Evolutionary conservation across 2,888 invertebrate genomes (phyloP).

Genomic region (Eudasyphora cyanicolor): DNA sequence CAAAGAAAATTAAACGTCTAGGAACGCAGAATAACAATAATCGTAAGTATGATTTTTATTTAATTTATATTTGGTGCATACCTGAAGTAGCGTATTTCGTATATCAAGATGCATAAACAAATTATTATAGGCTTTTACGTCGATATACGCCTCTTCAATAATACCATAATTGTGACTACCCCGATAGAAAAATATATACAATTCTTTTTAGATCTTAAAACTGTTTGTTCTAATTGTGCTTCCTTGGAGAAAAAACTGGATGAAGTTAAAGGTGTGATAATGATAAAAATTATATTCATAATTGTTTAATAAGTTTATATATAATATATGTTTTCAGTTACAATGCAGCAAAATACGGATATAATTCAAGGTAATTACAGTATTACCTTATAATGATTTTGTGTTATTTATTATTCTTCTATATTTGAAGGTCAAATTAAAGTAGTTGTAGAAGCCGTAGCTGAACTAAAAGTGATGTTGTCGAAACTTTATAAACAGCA

Average conservation of each 20-base stretch:
- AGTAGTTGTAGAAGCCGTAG: conserved; percentile 17
- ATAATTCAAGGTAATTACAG: not conserved
- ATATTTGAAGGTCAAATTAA: conserved; percentile 28
- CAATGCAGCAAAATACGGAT: conserved; percentile 4
- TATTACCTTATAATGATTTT: no score
- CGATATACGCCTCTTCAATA: not conserved
- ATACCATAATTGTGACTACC: no score
- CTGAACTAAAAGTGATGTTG: conserved; percentile 30
- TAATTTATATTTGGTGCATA: no score
- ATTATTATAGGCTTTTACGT: no score
- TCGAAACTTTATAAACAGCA: not conserved
- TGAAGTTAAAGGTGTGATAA: conserved; percentile 23
- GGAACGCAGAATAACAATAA: no score
- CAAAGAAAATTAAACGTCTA: no score
- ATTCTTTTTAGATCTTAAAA: conserved; percentile 6
- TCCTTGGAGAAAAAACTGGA: not conserved
- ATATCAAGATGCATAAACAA: no score
- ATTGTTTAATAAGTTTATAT: not conserved
- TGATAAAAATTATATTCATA: not conserved
- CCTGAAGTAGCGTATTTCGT: no score
- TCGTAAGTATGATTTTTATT: no score
- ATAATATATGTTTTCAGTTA: not conserved
- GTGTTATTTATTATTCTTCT: no score
- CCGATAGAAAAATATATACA: conserved; percentile 3
- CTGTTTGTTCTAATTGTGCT: not conserved